These are phyloP conservation scores for Orchesella cincta DNA, from an alignment of 1,140 invertebrate species.

Conservation along the genomic window DNA sequence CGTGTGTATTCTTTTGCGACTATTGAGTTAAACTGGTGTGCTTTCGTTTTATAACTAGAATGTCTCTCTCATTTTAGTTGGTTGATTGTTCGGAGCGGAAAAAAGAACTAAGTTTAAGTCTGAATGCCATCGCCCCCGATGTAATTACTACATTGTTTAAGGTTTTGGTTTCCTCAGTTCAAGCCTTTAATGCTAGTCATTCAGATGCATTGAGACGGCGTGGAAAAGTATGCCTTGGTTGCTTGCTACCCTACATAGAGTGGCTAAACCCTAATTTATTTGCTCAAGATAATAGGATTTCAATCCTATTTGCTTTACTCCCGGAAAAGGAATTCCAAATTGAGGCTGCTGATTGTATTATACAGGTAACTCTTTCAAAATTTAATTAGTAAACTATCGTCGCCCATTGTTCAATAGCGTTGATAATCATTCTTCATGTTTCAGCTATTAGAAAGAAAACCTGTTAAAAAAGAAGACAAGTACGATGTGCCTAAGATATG, in stretches of 20 bases:
- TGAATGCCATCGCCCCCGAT: conserved; percentile 36
- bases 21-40: neutral
- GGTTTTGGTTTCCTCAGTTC: conserved; percentile 22
- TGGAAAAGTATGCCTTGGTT: conserved; percentile 31
- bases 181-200: neutral
- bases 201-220: neutral
- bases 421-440: conserved; percentile 21
- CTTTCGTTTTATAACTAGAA: conserved; percentile 4
- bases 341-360: conserved; percentile 42
- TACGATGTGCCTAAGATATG: conserved; percentile 32
- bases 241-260: conserved; percentile 41
- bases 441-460: conserved; percentile 42
- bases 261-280: conserved; percentile 28
- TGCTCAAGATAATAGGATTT: conserved; percentile 32
- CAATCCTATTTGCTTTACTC: conserved; percentile 30
- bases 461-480: conserved; percentile 35
- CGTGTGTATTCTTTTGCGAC: neutral
- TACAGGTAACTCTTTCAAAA: conserved; percentile 30
- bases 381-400: neutral
- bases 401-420: neutral
- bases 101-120: conserved; percentile 40
- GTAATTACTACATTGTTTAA: conserved; percentile 34
- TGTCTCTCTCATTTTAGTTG: conserved; percentile 17
- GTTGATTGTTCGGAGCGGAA: conserved; percentile 31
- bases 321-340: conserved; percentile 32